Conservation (phyloP, 2,888 invertebrate species). For the Torymus texanus region DNA sequence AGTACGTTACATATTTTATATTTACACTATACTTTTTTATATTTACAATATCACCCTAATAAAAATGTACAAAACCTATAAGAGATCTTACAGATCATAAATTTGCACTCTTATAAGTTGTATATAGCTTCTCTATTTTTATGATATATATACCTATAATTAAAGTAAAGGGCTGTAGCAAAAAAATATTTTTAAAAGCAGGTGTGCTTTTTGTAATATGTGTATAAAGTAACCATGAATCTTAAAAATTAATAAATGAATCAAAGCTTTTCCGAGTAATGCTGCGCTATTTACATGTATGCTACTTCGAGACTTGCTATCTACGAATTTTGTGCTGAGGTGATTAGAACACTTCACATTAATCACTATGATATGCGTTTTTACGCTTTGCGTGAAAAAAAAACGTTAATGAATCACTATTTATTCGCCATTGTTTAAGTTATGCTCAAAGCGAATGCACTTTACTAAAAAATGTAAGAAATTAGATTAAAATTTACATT, state of each 20-base stretch:
- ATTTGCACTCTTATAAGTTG: constrained; percentile 58
- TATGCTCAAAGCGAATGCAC: constrained; percentile 34
- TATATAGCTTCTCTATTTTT: constrained; percentile 54
- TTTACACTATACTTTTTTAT: constrained; percentile 56
- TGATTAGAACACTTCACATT: constrained; percentile 43
- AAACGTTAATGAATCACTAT: constrained; percentile 35
- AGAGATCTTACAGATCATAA: constrained; percentile 50
- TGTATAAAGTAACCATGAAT: constrained; percentile 45
- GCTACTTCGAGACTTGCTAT: constrained; percentile 50
- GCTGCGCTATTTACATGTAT: constrained; percentile 53
- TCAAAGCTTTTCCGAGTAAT: constrained; percentile 45
- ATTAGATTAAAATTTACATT: neutral
- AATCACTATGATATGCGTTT: constrained; percentile 52
- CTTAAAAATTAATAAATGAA: constrained; percentile 50
- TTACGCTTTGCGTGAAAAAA: constrained; percentile 42
- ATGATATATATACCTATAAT: constrained; percentile 49
- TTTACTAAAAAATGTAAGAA: constrained; percentile 21
- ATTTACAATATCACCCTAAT: constrained; percentile 57
- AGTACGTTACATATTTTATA: constrained; percentile 55
- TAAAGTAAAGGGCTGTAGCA: constrained; percentile 54
- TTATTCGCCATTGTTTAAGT: constrained; percentile 6
- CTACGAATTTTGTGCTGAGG: constrained; percentile 48
- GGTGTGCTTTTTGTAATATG: constrained; percentile 59
- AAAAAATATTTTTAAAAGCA: constrained; percentile 61
- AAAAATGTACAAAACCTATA: constrained; percentile 60